Percentiles rank a stretch among this genome's conserved stretches.
These are phyloP conservation scores for Gymnothorax javanicus DNA, from an alignment of 2,797 vertebrate species.

Conservation along the genomic window DNA sequence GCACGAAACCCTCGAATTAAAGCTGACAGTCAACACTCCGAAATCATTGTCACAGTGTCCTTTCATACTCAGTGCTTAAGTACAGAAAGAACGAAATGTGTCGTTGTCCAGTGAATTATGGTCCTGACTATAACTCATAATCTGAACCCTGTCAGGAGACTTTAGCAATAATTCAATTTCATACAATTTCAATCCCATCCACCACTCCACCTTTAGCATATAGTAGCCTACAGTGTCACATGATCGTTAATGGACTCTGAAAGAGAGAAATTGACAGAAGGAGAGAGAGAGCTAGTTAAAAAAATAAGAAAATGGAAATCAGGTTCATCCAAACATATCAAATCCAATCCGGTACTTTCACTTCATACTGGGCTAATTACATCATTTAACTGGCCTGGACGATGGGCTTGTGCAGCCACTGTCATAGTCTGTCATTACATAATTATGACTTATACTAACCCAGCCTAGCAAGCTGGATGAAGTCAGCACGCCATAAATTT, in stretches of 20 bases:
- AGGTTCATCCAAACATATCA: slow-evolving; percentile 79
- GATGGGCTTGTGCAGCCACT: slow-evolving; percentile 55
- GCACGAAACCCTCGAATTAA: no score
- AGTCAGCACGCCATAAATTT: slow-evolving; percentile 76
- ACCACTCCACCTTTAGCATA: slow-evolving; percentile 67
- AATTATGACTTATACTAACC: slow-evolving; percentile 77
- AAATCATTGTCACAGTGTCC: no score
- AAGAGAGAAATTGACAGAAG: slow-evolving; percentile 41
- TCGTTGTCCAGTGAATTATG: no score
- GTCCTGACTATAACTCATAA: neutral
- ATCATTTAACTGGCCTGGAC: slow-evolving; percentile 68
- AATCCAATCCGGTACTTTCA: slow-evolving; percentile 68
- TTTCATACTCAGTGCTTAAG: no score
- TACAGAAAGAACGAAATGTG: no score
- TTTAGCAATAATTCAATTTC: slow-evolving; percentile 69
- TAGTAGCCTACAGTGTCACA: slow-evolving; percentile 63
- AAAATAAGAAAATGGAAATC: slow-evolving; percentile 72
- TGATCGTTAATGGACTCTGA: slow-evolving; percentile 72
- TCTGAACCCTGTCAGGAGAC: neutral
- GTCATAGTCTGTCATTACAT: slow-evolving; percentile 67
- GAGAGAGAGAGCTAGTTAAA: slow-evolving; percentile 55
- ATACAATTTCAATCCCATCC: slow-evolving; percentile 65
- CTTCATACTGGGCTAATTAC: slow-evolving; percentile 74
- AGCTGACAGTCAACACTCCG: no score
- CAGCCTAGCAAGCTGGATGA: slow-evolving; percentile 68